Percentiles rank a stretch among this genome's conserved stretches.
Conservation (phyloP, 2,888 invertebrate genomes). For the Ectemnius lituratus region DNA sequence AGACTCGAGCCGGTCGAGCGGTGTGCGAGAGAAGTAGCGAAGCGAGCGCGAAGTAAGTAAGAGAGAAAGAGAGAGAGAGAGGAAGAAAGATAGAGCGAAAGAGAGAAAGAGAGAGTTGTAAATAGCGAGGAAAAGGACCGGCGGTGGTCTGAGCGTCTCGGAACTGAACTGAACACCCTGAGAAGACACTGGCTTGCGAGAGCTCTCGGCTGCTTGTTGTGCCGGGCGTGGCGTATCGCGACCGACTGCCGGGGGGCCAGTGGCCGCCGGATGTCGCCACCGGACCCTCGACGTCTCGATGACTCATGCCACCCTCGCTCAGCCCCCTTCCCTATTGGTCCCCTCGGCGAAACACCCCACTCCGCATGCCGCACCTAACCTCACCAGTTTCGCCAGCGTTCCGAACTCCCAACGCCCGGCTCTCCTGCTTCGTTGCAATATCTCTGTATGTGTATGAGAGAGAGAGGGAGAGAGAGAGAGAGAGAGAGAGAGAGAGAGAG, state of each 20-base stretch:
- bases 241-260: conserved; percentile 71
- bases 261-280: conserved; percentile 68
- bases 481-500: neutral
- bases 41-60: neutral
- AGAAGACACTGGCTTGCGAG: conserved; percentile 4
- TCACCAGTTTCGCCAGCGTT: conserved; percentile 18
- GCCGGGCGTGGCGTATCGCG: conserved; percentile 77
- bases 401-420: neutral
- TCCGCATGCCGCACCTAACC: conserved; percentile 33
- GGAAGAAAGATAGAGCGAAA: neutral
- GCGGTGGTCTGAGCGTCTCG: conserved; percentile 2
- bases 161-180: conserved; percentile 5
- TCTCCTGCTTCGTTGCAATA: neutral
- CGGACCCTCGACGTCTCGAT: conserved; percentile 63
- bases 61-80: neutral
- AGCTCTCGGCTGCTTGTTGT: conserved; percentile 50
- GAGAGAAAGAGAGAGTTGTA: neutral
- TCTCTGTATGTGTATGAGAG: no score
- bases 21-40: conserved; percentile 4
- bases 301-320: conserved; percentile 73
- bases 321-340: conserved; percentile 45
- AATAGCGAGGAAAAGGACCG: neutral
- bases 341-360: conserved; percentile 37
- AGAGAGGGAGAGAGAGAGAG: neutral
- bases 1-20: conserved; percentile 35